Percentiles rank a stretch among this genome's conserved stretches.
Evolutionary conservation across 30 jellyfish, hydroid and myxozoan genomes (phyloP).

Genomic region (Mastigias papua): DNA sequence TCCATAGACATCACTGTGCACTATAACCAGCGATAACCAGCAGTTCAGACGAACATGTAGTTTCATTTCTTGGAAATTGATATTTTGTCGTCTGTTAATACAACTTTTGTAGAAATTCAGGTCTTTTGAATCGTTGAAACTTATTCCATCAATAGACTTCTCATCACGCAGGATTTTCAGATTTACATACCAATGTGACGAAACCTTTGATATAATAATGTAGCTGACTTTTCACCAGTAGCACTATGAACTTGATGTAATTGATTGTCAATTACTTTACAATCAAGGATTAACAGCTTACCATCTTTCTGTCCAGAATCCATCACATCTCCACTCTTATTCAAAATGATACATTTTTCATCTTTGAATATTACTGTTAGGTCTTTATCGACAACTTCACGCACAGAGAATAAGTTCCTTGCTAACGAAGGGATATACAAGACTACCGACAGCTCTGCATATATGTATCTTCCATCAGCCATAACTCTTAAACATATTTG

Average conservation of each 20-base stretch:
- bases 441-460: constrained; percentile 1
- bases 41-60: background rate
- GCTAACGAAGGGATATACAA: constrained; percentile 50
- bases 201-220: background rate
- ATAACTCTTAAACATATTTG: constrained; percentile 4
- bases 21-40: constrained; percentile 24
- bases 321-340: constrained; percentile 28
- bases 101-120: constrained; percentile 14
- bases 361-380: background rate
- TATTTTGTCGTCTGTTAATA: constrained; percentile 19
- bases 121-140: constrained; percentile 1
- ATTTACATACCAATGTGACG: constrained; percentile 18
- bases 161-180: constrained; percentile 11
- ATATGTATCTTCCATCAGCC: constrained; percentile 26
- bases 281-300: constrained; percentile 14
- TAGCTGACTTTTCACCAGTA: background rate
- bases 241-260: constrained; percentile 4
- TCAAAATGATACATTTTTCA: constrained; percentile 11
- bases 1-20: constrained; percentile 43
- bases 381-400: constrained; percentile 14
- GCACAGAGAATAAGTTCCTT: constrained; percentile 31
- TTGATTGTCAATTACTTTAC: background rate
- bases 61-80: background rate
- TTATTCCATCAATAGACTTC: constrained; percentile 19
- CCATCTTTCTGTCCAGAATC: constrained; percentile 20